Percentiles rank a stretch among this genome's conserved stretches.
These are phyloP conservation scores for Propsilocerus akamusi DNA, from an alignment of 1,140 invertebrate genomes.

Conservation along the genomic window DNA sequence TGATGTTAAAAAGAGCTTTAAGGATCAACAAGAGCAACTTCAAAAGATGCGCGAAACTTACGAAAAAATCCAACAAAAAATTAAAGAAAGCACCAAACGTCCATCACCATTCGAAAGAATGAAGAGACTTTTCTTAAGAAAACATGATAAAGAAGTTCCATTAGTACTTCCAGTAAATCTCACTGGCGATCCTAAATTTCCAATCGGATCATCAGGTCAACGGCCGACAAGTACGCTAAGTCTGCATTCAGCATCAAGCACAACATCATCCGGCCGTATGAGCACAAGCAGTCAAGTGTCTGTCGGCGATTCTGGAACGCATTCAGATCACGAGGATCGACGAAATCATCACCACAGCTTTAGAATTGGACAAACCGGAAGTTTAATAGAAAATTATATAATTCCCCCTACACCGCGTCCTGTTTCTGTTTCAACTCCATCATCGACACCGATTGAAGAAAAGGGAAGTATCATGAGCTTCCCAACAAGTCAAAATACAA, in stretches of 20 bases:
- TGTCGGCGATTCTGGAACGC: slow-evolving; percentile 62
- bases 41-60: slow-evolving; percentile 60
- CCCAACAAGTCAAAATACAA: slow-evolving; percentile 16
- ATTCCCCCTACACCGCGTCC: slow-evolving; percentile 35
- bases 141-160: slow-evolving; percentile 28
- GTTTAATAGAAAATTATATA: slow-evolving; percentile 30
- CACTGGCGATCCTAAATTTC: slow-evolving; percentile 4
- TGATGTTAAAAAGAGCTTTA: slow-evolving; percentile 67
- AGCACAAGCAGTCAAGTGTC: slow-evolving; percentile 55
- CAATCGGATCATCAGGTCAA: slow-evolving; percentile 18
- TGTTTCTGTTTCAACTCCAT: slow-evolving; percentile 16
- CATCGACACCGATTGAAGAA: slow-evolving; percentile 16
- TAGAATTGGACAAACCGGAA: slow-evolving; percentile 26
- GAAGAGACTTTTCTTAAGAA: slow-evolving; percentile 52
- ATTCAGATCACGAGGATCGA: slow-evolving; percentile 63
- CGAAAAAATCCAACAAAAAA: slow-evolving; percentile 55
- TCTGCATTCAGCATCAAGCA: slow-evolving; percentile 47
- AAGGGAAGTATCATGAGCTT: slow-evolving; percentile 19
- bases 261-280: slow-evolving; percentile 58
- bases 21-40: slow-evolving; percentile 65
- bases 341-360: slow-evolving; percentile 31
- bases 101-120: slow-evolving; percentile 60
- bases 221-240: slow-evolving; percentile 55
- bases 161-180: not conserved
- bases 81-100: slow-evolving; percentile 50